These are phyloP conservation scores for Saturnia japonica DNA, from an alignment of 2,888 invertebrate genomes.

Conservation along the genomic window DNA sequence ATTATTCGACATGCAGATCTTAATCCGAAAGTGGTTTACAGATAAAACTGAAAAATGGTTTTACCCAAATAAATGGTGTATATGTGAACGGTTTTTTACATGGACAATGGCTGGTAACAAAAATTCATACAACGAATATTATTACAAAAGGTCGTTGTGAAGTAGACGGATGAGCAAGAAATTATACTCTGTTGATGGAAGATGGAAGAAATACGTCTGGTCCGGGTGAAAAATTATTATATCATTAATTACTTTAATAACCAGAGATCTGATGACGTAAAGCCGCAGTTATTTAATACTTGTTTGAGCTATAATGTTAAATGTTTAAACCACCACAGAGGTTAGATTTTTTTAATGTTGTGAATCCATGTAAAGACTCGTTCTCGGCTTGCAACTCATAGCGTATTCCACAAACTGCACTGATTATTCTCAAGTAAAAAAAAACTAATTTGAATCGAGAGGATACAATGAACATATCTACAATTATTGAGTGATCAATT, in stretches of 20 bases:
- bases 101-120: neutral
- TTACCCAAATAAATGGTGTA: neutral
- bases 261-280: neutral
- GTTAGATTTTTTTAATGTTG: neutral
- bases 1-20: neutral
- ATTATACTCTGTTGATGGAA: neutral
- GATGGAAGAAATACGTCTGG: too few species aligned
- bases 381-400: neutral
- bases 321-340: neutral
- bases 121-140: neutral
- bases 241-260: too few species aligned
- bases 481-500: constrained; percentile 21
- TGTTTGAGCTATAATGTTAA: neutral
- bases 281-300: neutral
- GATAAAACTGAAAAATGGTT: neutral
- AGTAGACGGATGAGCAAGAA: neutral
- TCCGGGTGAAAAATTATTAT: too few species aligned
- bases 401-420: neutral
- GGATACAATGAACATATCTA: constrained; percentile 2
- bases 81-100: neutral
- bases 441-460: neutral
- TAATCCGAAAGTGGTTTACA: neutral
- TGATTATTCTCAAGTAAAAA: neutral
- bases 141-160: neutral
- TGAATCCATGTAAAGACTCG: neutral